These are phyloP conservation scores for Epizoanthus rinbou DNA, from an alignment of 92 coral and sea anemone species.

Conservation along the genomic window DNA sequence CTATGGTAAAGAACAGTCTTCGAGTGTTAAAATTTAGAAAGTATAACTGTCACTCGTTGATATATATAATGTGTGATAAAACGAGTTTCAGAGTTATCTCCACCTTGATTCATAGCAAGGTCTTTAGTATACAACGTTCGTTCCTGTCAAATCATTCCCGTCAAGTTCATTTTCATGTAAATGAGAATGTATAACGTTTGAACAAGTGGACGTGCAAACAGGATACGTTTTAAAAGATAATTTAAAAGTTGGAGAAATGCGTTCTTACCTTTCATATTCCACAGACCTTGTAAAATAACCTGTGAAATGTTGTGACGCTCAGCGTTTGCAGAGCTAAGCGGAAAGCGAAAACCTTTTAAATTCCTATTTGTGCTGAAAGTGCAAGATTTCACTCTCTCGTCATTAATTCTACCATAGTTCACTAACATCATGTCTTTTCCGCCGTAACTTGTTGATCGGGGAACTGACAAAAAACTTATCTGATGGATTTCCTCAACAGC, in stretches of 20 bases:
- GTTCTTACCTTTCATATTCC: constrained; percentile 3
- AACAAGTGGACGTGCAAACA: too few relatives aligned
- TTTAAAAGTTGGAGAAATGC: background rate
- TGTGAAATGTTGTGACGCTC: constrained; percentile 11
- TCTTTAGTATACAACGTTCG: too few relatives aligned
- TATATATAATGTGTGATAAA: too few relatives aligned
- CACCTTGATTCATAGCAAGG: too few relatives aligned
- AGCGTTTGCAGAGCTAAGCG: constrained; percentile 1
- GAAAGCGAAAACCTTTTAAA: constrained; percentile 29
- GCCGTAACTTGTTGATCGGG: background rate
- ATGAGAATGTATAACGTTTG: too few relatives aligned
- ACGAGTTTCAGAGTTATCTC: too few relatives aligned
- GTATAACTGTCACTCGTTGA: too few relatives aligned
- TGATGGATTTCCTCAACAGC: constrained; percentile 21
- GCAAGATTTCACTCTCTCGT: constrained; percentile 13
- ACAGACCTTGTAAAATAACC: constrained; percentile 6
- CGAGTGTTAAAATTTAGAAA: too few relatives aligned
- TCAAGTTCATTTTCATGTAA: too few relatives aligned
- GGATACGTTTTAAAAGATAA: too few relatives aligned
- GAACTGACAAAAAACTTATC: background rate
- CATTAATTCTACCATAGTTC: background rate
- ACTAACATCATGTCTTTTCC: background rate
- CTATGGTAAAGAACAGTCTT: too few relatives aligned
- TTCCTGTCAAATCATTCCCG: too few relatives aligned
- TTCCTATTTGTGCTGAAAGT: constrained; percentile 32